These are phyloP conservation scores for Xiphophorus maculatus DNA, from an alignment of 2,113 vertebrate genomes.

Conservation along the genomic window DNA sequence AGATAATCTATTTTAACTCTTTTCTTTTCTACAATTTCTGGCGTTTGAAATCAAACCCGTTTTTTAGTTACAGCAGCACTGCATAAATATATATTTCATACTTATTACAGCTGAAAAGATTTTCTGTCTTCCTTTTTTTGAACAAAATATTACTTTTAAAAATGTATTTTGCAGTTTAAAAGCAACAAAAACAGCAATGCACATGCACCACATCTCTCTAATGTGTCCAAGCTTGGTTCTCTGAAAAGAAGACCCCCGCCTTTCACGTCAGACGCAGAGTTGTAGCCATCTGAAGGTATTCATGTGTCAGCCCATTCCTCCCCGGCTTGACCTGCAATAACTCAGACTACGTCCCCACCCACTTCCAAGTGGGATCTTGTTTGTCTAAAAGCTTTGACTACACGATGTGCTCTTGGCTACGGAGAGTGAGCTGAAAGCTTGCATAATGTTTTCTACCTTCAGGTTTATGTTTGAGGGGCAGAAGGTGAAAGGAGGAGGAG, in stretches of 20 bases:
- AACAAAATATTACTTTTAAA: too few relatives aligned
- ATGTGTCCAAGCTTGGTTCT: not conserved
- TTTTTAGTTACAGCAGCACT: too few relatives aligned
- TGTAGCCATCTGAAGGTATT: constrained; percentile 35
- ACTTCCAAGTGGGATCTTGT: constrained; percentile 61
- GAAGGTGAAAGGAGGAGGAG: constrained; percentile 63
- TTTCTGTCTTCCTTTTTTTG: too few relatives aligned
- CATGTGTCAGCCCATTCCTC: constrained; percentile 43
- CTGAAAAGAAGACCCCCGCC: not conserved
- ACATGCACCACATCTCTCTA: not conserved
- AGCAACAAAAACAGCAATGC: not conserved
- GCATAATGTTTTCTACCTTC: constrained; percentile 75
- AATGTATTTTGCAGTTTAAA: not conserved
- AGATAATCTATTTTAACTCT: too few relatives aligned
- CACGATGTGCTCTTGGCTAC: constrained; percentile 68
- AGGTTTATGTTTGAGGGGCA: constrained; percentile 57
- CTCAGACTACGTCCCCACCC: constrained; percentile 31
- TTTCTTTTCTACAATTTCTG: too few relatives aligned
- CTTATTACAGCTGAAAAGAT: too few relatives aligned
- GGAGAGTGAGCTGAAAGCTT: constrained; percentile 49
- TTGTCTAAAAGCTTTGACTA: constrained; percentile 66
- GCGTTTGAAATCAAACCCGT: too few relatives aligned
- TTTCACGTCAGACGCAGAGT: constrained; percentile 25
- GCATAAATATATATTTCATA: too few relatives aligned
- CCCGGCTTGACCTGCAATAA: constrained; percentile 57